phyloP scores from a whole-genome alignment of 2,888 invertebrate genomes.

The Caenorhabditis angaria region DNA sequence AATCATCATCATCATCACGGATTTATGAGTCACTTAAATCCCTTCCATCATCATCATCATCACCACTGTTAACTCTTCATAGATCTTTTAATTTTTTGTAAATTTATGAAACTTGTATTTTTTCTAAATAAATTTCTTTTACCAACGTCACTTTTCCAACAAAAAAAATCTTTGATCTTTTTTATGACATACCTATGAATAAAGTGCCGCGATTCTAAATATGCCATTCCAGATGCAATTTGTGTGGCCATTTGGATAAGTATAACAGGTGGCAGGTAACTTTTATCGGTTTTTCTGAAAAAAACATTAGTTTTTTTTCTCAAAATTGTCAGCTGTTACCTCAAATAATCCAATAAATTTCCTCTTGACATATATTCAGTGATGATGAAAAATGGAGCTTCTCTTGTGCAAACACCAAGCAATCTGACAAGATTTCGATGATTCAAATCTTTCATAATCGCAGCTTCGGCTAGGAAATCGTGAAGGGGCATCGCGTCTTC shows the following conservation, averaged over 20 bases:
- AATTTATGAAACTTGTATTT: not conserved
- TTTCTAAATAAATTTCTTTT: too few relatives aligned
- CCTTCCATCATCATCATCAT: not conserved
- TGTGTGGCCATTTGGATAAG: slow-evolving; percentile 99
- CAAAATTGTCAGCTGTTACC: slow-evolving; percentile 74
- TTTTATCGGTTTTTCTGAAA: slow-evolving; percentile 55
- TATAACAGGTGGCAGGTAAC: slow-evolving; percentile 88
- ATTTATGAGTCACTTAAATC: not conserved
- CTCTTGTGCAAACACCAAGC: slow-evolving; percentile 94
- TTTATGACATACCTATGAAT: slow-evolving; percentile 80
- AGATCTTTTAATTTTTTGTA: not conserved
- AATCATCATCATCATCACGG: not conserved
- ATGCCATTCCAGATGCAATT: slow-evolving; percentile 98
- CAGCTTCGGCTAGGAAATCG: slow-evolving; percentile 97
- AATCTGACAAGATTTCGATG: slow-evolving; percentile 97
- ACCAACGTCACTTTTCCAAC: too few relatives aligned
- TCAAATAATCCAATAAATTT: slow-evolving; percentile 92
- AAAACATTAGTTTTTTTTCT: slow-evolving; percentile 2
- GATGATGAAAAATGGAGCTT: slow-evolving; percentile 98
- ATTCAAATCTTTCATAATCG: slow-evolving; percentile 99
- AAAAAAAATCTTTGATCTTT: too few relatives aligned
- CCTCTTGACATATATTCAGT: slow-evolving; percentile 96
- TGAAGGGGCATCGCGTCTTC: slow-evolving; percentile 99
- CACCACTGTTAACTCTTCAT: not conserved
- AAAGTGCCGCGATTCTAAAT: slow-evolving; percentile 91